Conservation (phyloP, 2,888 invertebrate species). For the Chloroclysta siterata region DNA sequence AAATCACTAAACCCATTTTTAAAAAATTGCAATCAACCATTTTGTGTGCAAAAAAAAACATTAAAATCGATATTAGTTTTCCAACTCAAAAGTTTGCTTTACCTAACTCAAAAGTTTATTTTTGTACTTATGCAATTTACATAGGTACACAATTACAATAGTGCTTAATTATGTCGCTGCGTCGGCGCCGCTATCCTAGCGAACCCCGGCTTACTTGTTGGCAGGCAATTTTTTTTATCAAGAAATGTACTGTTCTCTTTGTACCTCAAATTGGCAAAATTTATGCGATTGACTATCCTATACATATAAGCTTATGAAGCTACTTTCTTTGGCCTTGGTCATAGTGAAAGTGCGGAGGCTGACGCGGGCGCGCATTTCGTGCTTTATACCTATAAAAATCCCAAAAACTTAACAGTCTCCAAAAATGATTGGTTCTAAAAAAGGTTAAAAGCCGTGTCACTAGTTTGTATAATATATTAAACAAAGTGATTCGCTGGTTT, state of each 20-base stretch:
- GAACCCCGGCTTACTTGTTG: not conserved
- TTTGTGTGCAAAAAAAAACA: too few species aligned
- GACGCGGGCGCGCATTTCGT: not conserved
- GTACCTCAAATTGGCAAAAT: not conserved
- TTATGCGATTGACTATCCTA: not conserved
- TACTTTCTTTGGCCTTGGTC: not conserved
- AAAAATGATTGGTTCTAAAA: too few species aligned
- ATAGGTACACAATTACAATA: too few species aligned
- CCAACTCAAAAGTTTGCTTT: too few species aligned
- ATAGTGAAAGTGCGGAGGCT: not conserved
- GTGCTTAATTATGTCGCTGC: too few species aligned
- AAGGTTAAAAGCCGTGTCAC: not conserved
- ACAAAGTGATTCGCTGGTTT: not conserved
- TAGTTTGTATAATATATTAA: not conserved
- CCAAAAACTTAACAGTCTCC: too few species aligned
- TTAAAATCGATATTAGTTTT: too few species aligned
- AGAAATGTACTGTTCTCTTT: not conserved
- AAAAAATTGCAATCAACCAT: too few species aligned
- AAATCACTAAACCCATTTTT: too few species aligned
- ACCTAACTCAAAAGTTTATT: too few species aligned
- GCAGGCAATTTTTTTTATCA: not conserved
- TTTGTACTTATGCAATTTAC: too few species aligned
- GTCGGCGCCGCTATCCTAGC: not conserved
- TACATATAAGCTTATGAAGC: not conserved
- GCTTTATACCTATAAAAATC: too few species aligned